phyloP scores from a whole-genome alignment of 2,888 invertebrate genomes.

The Pimpla rufipes region DNA sequence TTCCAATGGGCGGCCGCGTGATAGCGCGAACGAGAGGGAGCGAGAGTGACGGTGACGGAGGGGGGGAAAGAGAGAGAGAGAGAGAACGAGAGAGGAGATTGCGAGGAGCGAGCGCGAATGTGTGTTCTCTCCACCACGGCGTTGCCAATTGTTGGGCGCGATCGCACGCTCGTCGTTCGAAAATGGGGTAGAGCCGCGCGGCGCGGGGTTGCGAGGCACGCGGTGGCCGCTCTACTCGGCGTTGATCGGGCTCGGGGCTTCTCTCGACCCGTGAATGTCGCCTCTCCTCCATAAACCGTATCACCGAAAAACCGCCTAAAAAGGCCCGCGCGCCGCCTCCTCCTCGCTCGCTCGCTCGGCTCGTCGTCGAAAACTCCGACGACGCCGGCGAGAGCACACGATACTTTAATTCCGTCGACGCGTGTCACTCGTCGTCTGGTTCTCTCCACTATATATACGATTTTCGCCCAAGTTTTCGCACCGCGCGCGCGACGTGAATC shows the following conservation, averaged over 20 bases:
- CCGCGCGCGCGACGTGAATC: conserved; percentile 2
- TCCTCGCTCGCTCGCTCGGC: not conserved
- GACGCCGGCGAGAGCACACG: not conserved
- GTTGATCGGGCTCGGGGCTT: conserved; percentile 2
- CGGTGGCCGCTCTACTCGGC: not conserved
- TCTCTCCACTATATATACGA: not conserved
- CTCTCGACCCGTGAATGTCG: not conserved
- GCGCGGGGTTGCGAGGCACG: not conserved
- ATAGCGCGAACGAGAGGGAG: conserved; percentile 57
- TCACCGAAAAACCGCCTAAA: conserved; percentile 28
- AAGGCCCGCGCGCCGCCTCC: not conserved
- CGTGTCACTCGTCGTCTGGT: conserved; percentile 4
- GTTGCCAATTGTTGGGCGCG: conserved; percentile 70
- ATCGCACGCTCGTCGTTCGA: conserved; percentile 39
- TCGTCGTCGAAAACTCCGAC: not conserved
- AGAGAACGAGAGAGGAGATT: not conserved
- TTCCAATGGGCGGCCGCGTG: conserved; percentile 68
- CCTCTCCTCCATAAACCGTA: conserved; percentile 17
- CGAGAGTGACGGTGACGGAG: conserved; percentile 32
- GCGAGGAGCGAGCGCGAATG: conserved; percentile 35
- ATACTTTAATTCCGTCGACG: conserved; percentile 30
- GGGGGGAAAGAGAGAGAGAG: conserved; percentile 17
- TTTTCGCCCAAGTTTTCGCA: not conserved
- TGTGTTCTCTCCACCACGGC: conserved; percentile 50
- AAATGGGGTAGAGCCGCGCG: conserved; percentile 19